Evolutionary conservation across 1,140 invertebrate species (phyloP), one percentile per base, ranked within the genome.

Genomic region (Megathymus violae): DNA sequence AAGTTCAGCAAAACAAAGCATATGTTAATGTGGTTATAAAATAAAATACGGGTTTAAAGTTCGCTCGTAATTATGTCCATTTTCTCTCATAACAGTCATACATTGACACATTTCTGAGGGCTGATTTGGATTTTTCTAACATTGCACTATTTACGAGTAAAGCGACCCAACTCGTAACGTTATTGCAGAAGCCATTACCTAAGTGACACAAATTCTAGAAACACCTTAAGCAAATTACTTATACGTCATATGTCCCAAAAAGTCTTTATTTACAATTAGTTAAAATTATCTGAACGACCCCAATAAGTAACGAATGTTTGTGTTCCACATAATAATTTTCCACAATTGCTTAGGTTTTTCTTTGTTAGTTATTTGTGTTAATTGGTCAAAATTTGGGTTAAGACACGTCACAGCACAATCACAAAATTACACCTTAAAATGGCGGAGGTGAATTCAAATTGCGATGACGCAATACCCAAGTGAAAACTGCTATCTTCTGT

Each of bases 341-440:
- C 68, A 56, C 65, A 61, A 71, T 74, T 65, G 62, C 31, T 6
- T 60, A 46, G 58, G 58, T 74, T 71, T 71, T 74, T 67, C 69
- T 76, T 80, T 78, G 69, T 76, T 68, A 38, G 15, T 19, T 40
- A 80, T 76, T 70, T 46, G 70, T 78, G 76, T 79, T 80, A 82
- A 82, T 83, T 76, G 72, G 43, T 46, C 56, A 58, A 61, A 69
- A 83, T 74, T 74, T 83, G 60, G 80, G 78, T 74, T 75, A 76
- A 65, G 52, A 65, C 43, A 25, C 5, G 59, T 11, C 6, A 11
- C 14, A 14, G 7, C 9, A n/a, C 34, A 38, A 38, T 51, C 3
- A 34, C 34, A 5, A 60, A 47, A 60, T 11, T 15, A 15, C 10
- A 54, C 31, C 19, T 25, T 56, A 56, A 50, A 40, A n/a, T 19